Conservation (phyloP, 1,140 invertebrate genomes). For the Orchestia grillus region DNA sequence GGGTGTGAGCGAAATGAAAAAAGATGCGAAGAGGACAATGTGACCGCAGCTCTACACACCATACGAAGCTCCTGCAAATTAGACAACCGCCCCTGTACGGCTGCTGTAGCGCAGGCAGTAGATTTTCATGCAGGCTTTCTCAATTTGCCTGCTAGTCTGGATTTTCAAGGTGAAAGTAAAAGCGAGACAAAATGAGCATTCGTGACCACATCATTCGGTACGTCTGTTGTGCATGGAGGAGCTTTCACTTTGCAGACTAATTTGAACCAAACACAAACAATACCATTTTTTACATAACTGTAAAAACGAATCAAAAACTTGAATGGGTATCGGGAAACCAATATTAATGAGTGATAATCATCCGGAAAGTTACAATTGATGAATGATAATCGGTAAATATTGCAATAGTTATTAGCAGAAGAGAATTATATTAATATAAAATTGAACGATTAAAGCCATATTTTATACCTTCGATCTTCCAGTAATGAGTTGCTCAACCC, state of each 20-base stretch:
- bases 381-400: background rate
- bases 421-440: background rate
- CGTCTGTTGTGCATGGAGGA: background rate
- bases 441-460: background rate
- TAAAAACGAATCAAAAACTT: background rate
- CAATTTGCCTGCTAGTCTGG: background rate
- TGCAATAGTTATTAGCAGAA: background rate
- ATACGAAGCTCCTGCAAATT: background rate
- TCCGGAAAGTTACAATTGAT: background rate
- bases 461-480: background rate
- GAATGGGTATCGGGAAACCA: background rate
- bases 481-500: background rate
- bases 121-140: background rate
- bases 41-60: background rate
- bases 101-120: background rate
- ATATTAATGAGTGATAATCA: too few species aligned
- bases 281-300: background rate
- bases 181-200: background rate
- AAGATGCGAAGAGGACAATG: background rate
- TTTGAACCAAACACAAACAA: background rate
- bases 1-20: background rate
- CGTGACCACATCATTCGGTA: background rate
- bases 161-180: constrained; percentile 2
- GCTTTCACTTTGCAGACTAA: background rate
- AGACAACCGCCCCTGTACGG: background rate